Evolutionary conservation across 2,888 invertebrate species (phyloP), one percentile per base, ranked within the genome.

Genomic region (Neoaliturus tenellus): DNA sequence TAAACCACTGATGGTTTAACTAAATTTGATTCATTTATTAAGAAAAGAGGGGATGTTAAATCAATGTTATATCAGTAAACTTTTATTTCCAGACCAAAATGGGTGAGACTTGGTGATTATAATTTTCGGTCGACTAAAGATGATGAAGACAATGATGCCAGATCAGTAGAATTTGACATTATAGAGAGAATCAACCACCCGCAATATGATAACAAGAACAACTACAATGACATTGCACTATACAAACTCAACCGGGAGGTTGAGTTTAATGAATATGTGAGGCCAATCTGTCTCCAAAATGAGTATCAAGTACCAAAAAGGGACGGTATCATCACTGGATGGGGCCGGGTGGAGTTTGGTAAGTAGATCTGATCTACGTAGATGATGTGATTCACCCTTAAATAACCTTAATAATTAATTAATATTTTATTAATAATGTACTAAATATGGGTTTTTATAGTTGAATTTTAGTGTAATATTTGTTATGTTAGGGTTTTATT

Each of bases 201-300:
- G 0, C 89, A 90, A 0, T 94, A 93, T 87, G 91, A 91, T 58
- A 90, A 92, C 0, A 92, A 93, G 0, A 91, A 92, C 0, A 90
- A 90, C 33, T 93, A 92, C 88, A 92, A 95, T 87, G 95, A 96
- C 86, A 93, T 95, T 83, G 95, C 94, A 0, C 88, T 95, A 12
- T 90, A 95, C 86, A 92, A 91, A 88, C 90, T 94, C 41, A 90
- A 91, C 4, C 87, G 89, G 20, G 89, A 91, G 0, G 93, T 93
- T 12, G 87, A 90, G 0, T 89, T 94, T 1, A 92, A 90, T 58
- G 90, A 92, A 35, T 91, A 92, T 82, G 92, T 94, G 28, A 90
- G 93, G 85, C 94, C 94, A 0, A 93, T 94, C 0, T 95, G 95
- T 88, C 89, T 95, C 3, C 92, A 87, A 25, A 67, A 25, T 14